Percentiles rank a stretch among this genome's conserved stretches.
Evolutionary conservation across 2,113 vertebrate species (phyloP).

Genomic region (Pedetes capensis): DNA sequence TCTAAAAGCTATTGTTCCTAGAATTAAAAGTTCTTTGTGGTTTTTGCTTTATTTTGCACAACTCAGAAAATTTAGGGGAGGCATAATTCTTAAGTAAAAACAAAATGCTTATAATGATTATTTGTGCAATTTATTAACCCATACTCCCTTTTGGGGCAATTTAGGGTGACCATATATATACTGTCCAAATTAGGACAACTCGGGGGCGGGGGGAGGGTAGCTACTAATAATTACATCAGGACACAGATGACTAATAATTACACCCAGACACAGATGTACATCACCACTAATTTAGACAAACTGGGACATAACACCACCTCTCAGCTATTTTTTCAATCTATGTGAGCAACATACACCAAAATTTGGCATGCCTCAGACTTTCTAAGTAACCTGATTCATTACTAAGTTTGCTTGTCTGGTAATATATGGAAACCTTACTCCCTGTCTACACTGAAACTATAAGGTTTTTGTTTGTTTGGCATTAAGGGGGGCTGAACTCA

Average conservation of each 20-base stretch:
- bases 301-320: not conserved
- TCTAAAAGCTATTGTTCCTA: not conserved
- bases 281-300: not conserved
- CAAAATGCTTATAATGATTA: not conserved
- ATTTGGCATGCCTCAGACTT: not conserved
- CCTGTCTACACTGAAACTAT: no score
- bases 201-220: not conserved
- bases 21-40: not conserved
- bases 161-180: not conserved
- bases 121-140: not conserved
- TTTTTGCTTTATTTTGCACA: constrained; percentile 18
- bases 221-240: not conserved
- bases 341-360: not conserved
- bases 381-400: not conserved
- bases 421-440: not conserved
- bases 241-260: not conserved
- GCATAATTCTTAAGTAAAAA: not conserved
- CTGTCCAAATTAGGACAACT: not conserved
- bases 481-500: no score
- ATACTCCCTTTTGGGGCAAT: not conserved
- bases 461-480: no score
- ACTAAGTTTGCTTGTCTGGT: not conserved
- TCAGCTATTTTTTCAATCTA: not conserved
- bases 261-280: not conserved
- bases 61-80: constrained; percentile 1